Base-by-base conservation (phyloP, 2,888 invertebrate species). In the Perizoma flavofasciatum region DNA sequence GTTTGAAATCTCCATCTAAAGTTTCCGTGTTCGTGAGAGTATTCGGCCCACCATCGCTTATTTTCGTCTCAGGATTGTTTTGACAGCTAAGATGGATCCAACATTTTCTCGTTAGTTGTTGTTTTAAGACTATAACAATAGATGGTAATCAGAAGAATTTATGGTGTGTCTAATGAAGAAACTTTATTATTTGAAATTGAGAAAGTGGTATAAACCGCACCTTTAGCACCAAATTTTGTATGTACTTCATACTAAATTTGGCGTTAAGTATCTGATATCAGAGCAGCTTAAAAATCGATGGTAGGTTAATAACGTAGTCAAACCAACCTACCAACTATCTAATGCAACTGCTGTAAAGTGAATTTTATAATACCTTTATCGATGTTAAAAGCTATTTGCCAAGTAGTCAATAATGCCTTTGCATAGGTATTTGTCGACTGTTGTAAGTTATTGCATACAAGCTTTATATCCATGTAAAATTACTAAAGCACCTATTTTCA, bases 1-100 rank as follows among this genome's bases (percentile, higher is more conserved):
- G 56, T 66, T 49, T 57, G 61, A 69, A 64, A 72, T 34, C 9
- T 59, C 52, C 49, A 59, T 64, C 40, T 35, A 70, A 73, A 68
- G 63, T 65, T 73, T 72, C 65, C 65, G 62, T 67, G 81, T 81
- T 78, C 83, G 83, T 83, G 82, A 83, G 78, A 83, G 72, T 76
- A 83, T 83, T 78, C 73, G 63, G 49, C 32, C 55, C 52, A 45
- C 37, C 66, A 69, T 64, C 70, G 63, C 71, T 74, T 78, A 78
- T 79, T 77, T 78, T 70, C 67, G 70, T 77, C 68, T 64, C 64
- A 61, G 68, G 71, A 72, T 73, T 78, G 78, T 79, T 78, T 77
- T 75, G 80, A 73, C 80, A 79, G 50, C 58, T 64, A 59, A 65
- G 67, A 70, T 72, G 68, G 66, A 68, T 61, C 55, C 53, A 58